Percentiles rank a stretch among this genome's conserved stretches.
Evolutionary conservation across 2,888 invertebrate genomes (phyloP).

Genomic region (Cerastis leucographa): DNA sequence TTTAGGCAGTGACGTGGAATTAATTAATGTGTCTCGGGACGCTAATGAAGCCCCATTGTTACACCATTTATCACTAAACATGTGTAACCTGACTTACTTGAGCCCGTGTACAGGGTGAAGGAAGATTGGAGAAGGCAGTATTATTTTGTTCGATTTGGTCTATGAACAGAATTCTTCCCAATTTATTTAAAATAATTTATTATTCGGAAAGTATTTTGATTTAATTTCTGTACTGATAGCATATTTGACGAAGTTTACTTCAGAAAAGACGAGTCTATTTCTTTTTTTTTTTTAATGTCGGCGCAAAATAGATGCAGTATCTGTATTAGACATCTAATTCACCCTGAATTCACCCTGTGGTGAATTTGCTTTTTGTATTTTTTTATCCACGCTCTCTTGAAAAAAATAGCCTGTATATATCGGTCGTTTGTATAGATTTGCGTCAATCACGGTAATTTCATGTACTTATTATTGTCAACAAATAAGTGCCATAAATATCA

Average conservation of each 20-base stretch:
- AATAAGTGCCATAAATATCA: neutral
- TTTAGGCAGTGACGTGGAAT: conserved; percentile 72
- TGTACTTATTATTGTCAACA: neutral
- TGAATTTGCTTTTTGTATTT: too few species aligned
- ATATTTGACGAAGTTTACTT: neutral
- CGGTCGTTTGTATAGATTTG: neutral
- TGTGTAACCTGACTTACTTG: conserved; percentile 74
- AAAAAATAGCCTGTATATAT: neutral
- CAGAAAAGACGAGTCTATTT: neutral
- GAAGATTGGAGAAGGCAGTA: conserved; percentile 36
- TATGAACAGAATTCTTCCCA: neutral
- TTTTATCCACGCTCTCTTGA: too few species aligned
- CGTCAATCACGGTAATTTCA: neutral
- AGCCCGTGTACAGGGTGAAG: neutral
- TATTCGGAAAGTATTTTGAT: neutral
- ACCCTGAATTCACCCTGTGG: too few species aligned
- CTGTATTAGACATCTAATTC: too few species aligned
- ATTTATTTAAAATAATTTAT: neutral
- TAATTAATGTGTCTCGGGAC: conserved; percentile 81
- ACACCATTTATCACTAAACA: conserved; percentile 82
- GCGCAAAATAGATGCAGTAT: neutral
- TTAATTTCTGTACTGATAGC: neutral
- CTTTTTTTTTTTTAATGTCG: neutral
- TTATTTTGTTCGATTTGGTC: neutral
- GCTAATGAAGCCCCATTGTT: conserved; percentile 85